These are phyloP conservation scores for Dinocampus coccinellae DNA, from an alignment of 2,888 invertebrate species.

Conservation along the genomic window DNA sequence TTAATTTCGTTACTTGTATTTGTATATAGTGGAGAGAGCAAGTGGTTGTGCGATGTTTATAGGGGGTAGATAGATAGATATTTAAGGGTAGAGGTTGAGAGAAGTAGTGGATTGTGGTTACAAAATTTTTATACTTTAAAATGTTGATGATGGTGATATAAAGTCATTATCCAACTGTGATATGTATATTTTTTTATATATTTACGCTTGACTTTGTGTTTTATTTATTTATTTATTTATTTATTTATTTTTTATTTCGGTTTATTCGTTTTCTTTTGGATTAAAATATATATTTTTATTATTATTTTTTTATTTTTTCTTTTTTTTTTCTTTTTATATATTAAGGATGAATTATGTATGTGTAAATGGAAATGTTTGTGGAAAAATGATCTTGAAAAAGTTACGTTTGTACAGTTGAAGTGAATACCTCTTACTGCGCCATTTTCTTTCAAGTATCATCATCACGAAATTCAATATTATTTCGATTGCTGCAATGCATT, in stretches of 20 bases:
- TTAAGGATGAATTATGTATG: too few relatives aligned
- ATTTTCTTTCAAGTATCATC: slow-evolving; percentile 8
- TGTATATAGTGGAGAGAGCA: slow-evolving; percentile 10
- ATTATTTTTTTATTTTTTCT: too few relatives aligned
- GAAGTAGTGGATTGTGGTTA: too few relatives aligned
- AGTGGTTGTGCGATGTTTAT: too few relatives aligned
- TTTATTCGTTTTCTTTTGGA: too few relatives aligned
- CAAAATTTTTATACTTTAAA: background rate
- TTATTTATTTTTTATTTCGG: too few relatives aligned
- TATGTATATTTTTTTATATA: slow-evolving; percentile 5
- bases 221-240: too few relatives aligned
- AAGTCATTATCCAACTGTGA: background rate
- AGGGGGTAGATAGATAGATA: slow-evolving; percentile 40
- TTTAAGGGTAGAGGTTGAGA: too few relatives aligned
- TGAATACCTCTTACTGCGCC: background rate
- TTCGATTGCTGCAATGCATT: slow-evolving; percentile 5
- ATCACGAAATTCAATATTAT: slow-evolving; percentile 11
- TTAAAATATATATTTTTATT: too few relatives aligned
- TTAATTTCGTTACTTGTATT: slow-evolving; percentile 61
- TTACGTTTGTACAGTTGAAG: slow-evolving; percentile 10
- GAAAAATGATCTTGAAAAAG: slow-evolving; percentile 5
- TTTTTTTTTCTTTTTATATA: too few relatives aligned
- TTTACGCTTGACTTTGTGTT: background rate
- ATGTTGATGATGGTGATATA: background rate
- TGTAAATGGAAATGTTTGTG: too few relatives aligned